Evolutionary conservation across 2,113 vertebrate species (phyloP).

Genomic region (Ophiodon elongatus): DNA sequence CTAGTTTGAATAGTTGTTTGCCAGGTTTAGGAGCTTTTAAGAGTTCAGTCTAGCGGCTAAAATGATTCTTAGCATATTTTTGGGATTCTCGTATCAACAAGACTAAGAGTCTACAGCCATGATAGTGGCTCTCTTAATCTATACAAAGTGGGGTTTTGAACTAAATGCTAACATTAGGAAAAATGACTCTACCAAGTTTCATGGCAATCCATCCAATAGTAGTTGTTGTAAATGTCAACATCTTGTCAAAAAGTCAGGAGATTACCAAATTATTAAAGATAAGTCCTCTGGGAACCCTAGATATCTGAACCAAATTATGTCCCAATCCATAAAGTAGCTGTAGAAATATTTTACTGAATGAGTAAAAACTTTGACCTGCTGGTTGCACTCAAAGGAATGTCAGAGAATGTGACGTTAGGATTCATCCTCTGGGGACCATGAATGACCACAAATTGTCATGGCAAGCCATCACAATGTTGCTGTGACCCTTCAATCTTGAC

Average conservation of each 20-base stretch:
- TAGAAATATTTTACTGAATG: neutral
- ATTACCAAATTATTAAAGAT: neutral
- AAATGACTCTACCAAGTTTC: neutral
- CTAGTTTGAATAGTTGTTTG: no score
- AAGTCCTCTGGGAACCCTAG: neutral
- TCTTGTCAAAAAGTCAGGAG: neutral
- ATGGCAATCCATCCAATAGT: neutral
- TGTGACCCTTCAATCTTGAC: neutral
- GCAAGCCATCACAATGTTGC: neutral
- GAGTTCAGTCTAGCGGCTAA: no score
- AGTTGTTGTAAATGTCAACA: neutral
- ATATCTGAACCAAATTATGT: neutral
- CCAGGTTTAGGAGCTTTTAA: no score
- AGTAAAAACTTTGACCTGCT: neutral
- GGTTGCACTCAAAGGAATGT: neutral
- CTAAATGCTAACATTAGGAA: no score
- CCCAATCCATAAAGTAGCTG: neutral
- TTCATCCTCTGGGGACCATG: neutral
- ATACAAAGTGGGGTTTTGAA: no score
- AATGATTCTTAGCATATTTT: no score
- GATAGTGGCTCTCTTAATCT: no score
- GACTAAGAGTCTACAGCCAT: no score
- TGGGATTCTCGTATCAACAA: no score
- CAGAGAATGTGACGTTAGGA: neutral
- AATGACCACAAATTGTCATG: neutral